phyloP scores from a whole-genome alignment of 92 coral and sea anemone species.

The Actinernus sp. region DNA sequence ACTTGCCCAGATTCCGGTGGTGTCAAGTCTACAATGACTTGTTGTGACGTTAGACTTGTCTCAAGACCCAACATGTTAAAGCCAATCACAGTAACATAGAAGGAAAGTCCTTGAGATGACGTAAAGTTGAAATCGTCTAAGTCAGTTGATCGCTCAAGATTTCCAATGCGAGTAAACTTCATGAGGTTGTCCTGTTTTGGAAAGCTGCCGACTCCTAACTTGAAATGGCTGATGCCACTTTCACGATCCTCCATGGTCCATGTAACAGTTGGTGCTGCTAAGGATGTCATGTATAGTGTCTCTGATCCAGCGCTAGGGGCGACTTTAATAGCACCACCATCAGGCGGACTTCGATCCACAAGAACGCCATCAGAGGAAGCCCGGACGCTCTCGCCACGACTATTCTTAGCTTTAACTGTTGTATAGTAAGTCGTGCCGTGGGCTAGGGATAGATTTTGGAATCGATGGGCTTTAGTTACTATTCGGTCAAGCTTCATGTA shows the following conservation, averaged over 20 bases:
- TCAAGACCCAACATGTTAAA: constrained; percentile 84
- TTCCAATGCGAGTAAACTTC: constrained; percentile 49
- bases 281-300: constrained; percentile 58
- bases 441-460: constrained; percentile 76
- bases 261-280: constrained; percentile 83
- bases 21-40: constrained; percentile 92
- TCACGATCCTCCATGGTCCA: constrained; percentile 92
- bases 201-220: constrained; percentile 72
- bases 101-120: constrained; percentile 64
- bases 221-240: constrained; percentile 83
- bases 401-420: constrained; percentile 85
- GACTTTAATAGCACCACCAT: constrained; percentile 53
- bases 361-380: constrained; percentile 93
- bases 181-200: constrained; percentile 80
- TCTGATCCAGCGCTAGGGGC: constrained; percentile 76
- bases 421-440: constrained; percentile 90
- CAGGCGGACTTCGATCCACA: constrained; percentile 90
- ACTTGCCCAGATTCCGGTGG: constrained; percentile 89
- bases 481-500: constrained; percentile 52
- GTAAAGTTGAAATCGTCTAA: constrained; percentile 80
- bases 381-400: constrained; percentile 69
- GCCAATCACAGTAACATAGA: constrained; percentile 85
- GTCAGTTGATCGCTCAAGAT: constrained; percentile 66
- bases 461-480: constrained; percentile 73
- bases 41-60: constrained; percentile 81